Evolutionary conservation across 2,888 invertebrate species (phyloP), one percentile per base, ranked within the genome.

Genomic region (Clusia tigrina): DNA sequence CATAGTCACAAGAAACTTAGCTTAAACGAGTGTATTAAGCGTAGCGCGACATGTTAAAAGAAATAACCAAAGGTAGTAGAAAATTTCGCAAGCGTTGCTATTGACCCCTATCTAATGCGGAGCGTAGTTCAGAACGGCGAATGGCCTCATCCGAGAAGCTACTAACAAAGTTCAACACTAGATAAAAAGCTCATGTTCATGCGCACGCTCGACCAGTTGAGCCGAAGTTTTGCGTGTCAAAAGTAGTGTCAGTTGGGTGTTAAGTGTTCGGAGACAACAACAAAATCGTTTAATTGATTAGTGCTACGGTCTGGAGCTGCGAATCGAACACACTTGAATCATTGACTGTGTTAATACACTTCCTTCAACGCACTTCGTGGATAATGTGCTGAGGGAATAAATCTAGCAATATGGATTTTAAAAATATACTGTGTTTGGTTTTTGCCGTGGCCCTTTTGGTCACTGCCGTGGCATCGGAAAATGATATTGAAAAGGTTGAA

Each of bases 141-240:
- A 22, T 3, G 15, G 22, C 15, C 2, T 22, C 10, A 22, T 37
- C 32, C 55, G 32, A 57, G 58, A 38, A 59, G 6, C 56, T 55
- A 64, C 48, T 51, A 66, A 66, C 59, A 66, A 67, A 59, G 58
- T 53, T 62, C 60, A 67, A 2, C 54, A n/a, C 48, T 71, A 77
- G 76, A 81, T 81, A 81, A 81, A 81, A 81, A 81, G 78, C 79
- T 78, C 70, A 63, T 69, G 76, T 71, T 77, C 63, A 54, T 63
- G 68, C 73, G 74, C 74, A 74, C 73, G 71, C 68, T 72, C 69
- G 71, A 75, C 71, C 81, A 81, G 82, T 81, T 77, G 74, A 64
- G 68, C 54, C 60, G 67, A 65, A 66, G 71, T 69, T 67, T 69
- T 58, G 71, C 66, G 63, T 70, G 65, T 64, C 71, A 71, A 76